Base-by-base conservation (phyloP, 2,888 invertebrate genomes). In the Crocallis elinguaria region DNA sequence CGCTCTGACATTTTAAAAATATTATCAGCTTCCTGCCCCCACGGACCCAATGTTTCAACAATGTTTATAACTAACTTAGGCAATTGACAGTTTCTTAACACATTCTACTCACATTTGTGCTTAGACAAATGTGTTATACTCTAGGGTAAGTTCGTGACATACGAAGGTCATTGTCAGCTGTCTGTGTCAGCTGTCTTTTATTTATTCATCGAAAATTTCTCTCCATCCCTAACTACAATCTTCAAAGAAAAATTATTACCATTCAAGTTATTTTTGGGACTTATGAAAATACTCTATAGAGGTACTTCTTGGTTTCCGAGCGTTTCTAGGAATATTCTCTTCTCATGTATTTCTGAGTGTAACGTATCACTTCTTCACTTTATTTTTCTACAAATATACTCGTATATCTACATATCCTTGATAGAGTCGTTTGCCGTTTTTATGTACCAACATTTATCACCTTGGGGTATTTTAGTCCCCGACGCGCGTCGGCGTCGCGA, bases 381-480 rank as follows among this genome's bases (percentile, higher is more conserved):
- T 35, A 23, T 23, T 36, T 41, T 37, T 23, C 17, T 23, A 27
- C 30, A 43, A 17, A n/a, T 44, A 39, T 42, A 19, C 9, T 17
- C 32, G 14, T 42, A 48, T 52, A 44, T 41, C 32, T 43, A 45
- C 29, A 46, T 48, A 42, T 46, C 42, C 48, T 48, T 43, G 48
- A 52, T 52, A 33, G 51, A 52, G 46, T 30, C 46, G 52, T 46
- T 46, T 46, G 41, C 41, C 52, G 41, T 46, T 52, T 52, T 46
- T 52, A 46, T 46, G 42, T 37, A 41, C 41, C 29, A 41, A 41
- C 45, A 46, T 52, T 52, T 52, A 52, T 52, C 46, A 52, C 52
- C 52, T 41, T 36, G n/a, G 52, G 45, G 52, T 41, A 46, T 46
- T 52, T 52, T 46, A 52, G 46, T 23, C 46, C 52, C 45, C 27